A percentile compares a stretch with the other conserved stretches of the same genome.
These are phyloP conservation scores for Drosophila kambysellisi DNA, from an alignment of 2,888 invertebrate genomes.

Conservation along the genomic window DNA sequence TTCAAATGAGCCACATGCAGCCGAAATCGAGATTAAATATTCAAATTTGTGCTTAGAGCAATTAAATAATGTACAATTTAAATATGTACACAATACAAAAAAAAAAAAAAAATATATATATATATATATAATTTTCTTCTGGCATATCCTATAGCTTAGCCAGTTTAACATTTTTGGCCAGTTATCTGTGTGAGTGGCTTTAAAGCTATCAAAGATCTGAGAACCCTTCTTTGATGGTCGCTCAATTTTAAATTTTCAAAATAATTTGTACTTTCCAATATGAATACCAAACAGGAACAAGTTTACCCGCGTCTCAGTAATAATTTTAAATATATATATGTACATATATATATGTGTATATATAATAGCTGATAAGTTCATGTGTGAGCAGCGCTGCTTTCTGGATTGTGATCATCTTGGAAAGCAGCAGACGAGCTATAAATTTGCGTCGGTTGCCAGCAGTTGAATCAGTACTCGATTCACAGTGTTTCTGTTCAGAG, in stretches of 20 bases:
- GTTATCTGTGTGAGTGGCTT: too few relatives aligned
- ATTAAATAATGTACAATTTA: neutral
- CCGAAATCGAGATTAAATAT: neutral
- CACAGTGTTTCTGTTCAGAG: slow-evolving; percentile 43
- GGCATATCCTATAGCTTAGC: neutral
- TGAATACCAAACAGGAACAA: neutral
- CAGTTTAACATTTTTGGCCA: neutral
- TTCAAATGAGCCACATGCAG: neutral
- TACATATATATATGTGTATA: neutral
- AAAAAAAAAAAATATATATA: too few relatives aligned
- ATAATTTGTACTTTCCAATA: neutral
- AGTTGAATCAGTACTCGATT: slow-evolving; percentile 43
- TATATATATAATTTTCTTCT: too few relatives aligned
- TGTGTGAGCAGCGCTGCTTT: neutral
- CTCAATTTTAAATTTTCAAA: neutral
- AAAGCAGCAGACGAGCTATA: slow-evolving; percentile 54
- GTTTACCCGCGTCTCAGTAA: neutral
- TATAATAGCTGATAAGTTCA: neutral
- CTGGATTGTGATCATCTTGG: neutral
- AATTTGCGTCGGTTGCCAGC: slow-evolving; percentile 16
- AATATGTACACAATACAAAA: neutral
- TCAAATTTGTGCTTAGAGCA: neutral
- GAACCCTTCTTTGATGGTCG: neutral
- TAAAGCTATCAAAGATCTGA: neutral
- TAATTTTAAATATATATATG: neutral